Evolutionary conservation across 2,113 vertebrate species (phyloP), one percentile per base, ranked within the genome.

Genomic region (Pomatorhinus ruficollis): DNA sequence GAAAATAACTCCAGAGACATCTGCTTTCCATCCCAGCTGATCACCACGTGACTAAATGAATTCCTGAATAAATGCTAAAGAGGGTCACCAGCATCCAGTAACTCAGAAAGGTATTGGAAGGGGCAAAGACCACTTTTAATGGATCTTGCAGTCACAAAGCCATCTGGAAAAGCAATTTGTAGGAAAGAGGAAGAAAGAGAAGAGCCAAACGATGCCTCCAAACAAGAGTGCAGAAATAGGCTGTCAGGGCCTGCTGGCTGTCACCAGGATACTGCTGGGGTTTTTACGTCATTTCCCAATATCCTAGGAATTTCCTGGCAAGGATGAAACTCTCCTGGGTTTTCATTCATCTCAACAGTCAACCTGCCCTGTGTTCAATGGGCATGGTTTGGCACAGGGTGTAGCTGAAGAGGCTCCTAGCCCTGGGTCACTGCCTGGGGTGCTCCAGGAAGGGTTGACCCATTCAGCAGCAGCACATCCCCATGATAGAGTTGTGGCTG

Each of bases 1-100:
- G 53, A 49, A 78, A 91, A 80, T 47, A 54, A 70, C 27, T 61
- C 35, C 1, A 6, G 69, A 83, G 74, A 40, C 84, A 85, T 96
- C 87, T 95, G 92, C 74, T 95, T 94, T 79, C n/a, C 54, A 77
- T 93, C 80, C 70, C 33, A 64, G 7, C 33, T 52, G 42, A 72
- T 70, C 7, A 1, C 56, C 74, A 59, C 0, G 18, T 78, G 60
- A 54, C 47, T 35, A 85, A 94, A 66, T 23, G 37, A 81, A 93
- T 89, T 95, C 92, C 76, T 89, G 85, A 72, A 33, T 60, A 80
- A 90, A 84, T n/a, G 64, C 50, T 90, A 24, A 89, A 83, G n/a
- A 66, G 59, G 61, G 81, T 95, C 76, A 63, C 49, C 22, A 81
- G 52, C 64, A 78, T 80, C 42, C 31, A 66, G 59, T 42, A 31